Conservation (phyloP, 2,797 vertebrate species). For the Danio aesculapii region DNA sequence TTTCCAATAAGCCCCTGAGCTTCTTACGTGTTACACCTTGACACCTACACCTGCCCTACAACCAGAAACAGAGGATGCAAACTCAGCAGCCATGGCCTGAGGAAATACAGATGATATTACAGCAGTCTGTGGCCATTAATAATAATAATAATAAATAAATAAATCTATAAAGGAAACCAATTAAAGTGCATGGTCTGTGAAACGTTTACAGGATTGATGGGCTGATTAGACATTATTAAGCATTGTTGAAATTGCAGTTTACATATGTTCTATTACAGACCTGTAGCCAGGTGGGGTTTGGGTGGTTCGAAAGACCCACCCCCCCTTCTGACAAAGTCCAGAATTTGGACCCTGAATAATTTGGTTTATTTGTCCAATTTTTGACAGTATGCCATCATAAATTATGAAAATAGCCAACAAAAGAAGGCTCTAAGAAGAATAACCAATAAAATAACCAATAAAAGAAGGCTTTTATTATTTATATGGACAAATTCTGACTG, state of each 20-base stretch:
- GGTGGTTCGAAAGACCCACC: too few relatives aligned
- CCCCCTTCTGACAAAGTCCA: too few relatives aligned
- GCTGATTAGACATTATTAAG: not conserved
- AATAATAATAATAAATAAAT: not conserved
- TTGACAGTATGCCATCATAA: too few relatives aligned
- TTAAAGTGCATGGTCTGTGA: not conserved
- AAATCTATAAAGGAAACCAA: slow-evolving; percentile 21
- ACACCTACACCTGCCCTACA: slow-evolving; percentile 64
- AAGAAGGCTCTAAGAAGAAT: too few relatives aligned
- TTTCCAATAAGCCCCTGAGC: slow-evolving; percentile 88
- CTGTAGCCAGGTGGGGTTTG: too few relatives aligned
- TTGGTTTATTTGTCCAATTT: too few relatives aligned
- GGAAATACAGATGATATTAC: slow-evolving; percentile 13
- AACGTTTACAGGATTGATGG: not conserved
- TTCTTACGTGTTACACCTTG: slow-evolving; percentile 81
- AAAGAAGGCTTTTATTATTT: too few relatives aligned
- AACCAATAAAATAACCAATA: too few relatives aligned
- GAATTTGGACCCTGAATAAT: too few relatives aligned
- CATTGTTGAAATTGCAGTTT: not conserved
- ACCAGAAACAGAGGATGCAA: slow-evolving; percentile 74
- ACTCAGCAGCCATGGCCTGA: slow-evolving; percentile 62
- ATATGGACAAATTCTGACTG: too few relatives aligned
- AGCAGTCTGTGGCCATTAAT: not conserved
- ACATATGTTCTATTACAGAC: not conserved
- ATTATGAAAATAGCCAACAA: too few relatives aligned